Base-by-base conservation (phyloP, 2,113 vertebrate species). In the Myiagra hebetior region DNA sequence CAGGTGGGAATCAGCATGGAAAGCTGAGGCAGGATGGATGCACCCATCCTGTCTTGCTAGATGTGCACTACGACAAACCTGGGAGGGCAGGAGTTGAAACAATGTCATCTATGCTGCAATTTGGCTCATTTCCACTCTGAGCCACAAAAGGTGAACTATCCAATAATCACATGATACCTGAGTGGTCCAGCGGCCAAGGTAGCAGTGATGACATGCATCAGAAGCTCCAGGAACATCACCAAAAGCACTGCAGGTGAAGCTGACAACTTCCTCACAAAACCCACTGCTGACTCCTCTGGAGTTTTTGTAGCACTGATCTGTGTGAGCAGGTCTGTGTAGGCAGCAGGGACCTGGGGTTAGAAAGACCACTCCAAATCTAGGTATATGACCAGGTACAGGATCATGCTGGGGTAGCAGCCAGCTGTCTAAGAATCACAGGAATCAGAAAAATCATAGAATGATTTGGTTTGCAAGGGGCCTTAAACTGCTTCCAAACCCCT, bases 91-190 rank as follows among this genome's bases (percentile, higher is more conserved):
- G 26, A 37, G 28, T 4, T 16, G 15, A 24, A 24, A 39, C 4
- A 15, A 7, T 19, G 19, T 6, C 7, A 21, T 12, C 31, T 24
- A 0, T 0, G 0, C 19, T 35, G 5, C 10, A 7, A 0, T 65
- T 78, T 15, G 41, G 20, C 35, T 89, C 13, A 5, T 63, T 52
- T 39, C 15, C 33, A 3, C 20, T n/a, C 42, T 46, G 35, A 19
- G 16, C 35, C 44, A 22, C 33, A 24, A 28, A 27, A 39, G 15
- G 20, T 28, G 60, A 37, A 56, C 65, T 47, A 11, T 1, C 42
- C 28, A 21, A 2, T 22, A 60, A 41, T 10, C 7, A 5, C 49
- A 6, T 1, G 10, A 10, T 3, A 15, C 50, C 57, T 62, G 82
- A 1, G 0, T 14, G 63, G 44, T 22, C 55, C 55, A 44, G 20